phyloP scores from a whole-genome alignment of 2,797 vertebrate species.

The Aldrovandia affinis region DNA sequence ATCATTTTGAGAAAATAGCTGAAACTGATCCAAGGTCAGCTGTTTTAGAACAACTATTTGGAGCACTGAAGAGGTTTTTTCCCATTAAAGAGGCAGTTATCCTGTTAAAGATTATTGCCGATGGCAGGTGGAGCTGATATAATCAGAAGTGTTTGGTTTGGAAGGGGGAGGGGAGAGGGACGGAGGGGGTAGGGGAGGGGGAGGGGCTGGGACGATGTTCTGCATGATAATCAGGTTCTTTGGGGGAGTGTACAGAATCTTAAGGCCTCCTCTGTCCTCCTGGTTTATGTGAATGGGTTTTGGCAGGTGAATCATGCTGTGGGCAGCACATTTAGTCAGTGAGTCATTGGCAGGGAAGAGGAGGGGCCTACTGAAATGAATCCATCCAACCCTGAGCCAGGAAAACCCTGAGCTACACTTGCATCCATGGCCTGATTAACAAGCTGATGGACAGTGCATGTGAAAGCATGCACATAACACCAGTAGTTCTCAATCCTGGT shows the following conservation, averaged over 20 bases:
- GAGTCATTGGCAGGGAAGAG: conserved; percentile 40
- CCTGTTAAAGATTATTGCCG: conserved; percentile 9
- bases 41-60: no score
- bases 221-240: conserved; percentile 70
- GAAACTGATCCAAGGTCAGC: no score
- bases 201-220: conserved; percentile 50
- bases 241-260: conserved; percentile 63
- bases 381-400: conserved; percentile 1
- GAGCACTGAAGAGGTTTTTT: no score
- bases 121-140: conserved; percentile 39
- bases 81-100: conserved; percentile 7
- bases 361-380: not conserved
- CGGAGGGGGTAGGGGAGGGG: conserved; percentile 46
- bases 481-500: no score
- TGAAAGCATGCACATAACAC: no score
- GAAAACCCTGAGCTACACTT: conserved; percentile 38
- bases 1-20: no score
- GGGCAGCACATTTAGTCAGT: conserved; percentile 49
- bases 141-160: no score
- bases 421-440: no score
- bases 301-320: conserved; percentile 46
- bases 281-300: conserved; percentile 66
- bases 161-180: no score
- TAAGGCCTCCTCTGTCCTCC: no score
- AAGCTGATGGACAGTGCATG: no score